Evolutionary conservation across 64 coral and sea anemone genomes (phyloP).

Genomic region (Actinia tenebrosa): DNA sequence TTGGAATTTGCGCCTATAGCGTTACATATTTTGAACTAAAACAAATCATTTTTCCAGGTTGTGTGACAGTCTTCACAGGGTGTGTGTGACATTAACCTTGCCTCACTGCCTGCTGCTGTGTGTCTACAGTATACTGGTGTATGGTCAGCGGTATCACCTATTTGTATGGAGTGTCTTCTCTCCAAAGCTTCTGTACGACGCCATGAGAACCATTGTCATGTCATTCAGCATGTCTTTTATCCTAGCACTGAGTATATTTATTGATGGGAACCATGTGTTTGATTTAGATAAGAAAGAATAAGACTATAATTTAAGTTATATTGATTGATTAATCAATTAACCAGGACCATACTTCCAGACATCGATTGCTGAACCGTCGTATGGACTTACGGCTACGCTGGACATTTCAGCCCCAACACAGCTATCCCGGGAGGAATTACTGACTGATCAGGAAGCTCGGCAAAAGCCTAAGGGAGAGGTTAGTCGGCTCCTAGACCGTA

Average conservation of each 20-base stretch:
- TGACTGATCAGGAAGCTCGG: no score
- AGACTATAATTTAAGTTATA: background rate
- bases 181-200: constrained; percentile 86
- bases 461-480: no score
- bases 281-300: constrained; percentile 10
- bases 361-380: no score
- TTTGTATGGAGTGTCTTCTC: constrained; percentile 99
- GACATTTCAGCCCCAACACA: no score
- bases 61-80: constrained; percentile 37
- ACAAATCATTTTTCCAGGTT: constrained; percentile 12
- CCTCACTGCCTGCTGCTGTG: constrained; percentile 57
- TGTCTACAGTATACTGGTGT: constrained; percentile 79
- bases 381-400: no score
- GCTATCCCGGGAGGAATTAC: no score
- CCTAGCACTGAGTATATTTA: constrained; percentile 21
- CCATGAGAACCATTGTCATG: constrained; percentile 44
- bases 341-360: no score
- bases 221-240: constrained; percentile 16
- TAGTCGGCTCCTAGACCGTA: no score
- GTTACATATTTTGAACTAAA: background rate
- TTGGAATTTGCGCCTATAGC: no score
- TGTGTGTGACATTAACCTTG: constrained; percentile 61
- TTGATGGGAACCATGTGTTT: constrained; percentile 1
- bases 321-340: no score
- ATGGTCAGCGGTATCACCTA: constrained; percentile 91